Evolutionary conservation across 2,113 vertebrate species (phyloP), one percentile per base, ranked within the genome.

Genomic region (Acrocephalus kingi): DNA sequence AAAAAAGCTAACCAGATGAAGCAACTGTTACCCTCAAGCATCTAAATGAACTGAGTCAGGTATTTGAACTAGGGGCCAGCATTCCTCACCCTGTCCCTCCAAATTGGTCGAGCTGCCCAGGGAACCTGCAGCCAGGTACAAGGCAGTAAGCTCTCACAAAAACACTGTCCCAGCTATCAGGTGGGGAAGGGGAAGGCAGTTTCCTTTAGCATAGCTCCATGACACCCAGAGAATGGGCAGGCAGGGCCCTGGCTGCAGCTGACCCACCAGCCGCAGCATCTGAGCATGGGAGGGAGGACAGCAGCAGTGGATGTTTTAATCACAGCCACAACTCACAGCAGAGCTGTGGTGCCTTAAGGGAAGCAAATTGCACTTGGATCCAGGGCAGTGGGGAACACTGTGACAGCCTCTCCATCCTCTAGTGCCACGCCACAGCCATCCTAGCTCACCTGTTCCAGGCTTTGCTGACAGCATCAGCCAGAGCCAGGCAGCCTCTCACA

Each of bases 1-100:
- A 18, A 51, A 69, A 71, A 67, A 73, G 74, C 52, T 69, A 89
- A 92, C 39, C 72, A 95, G 94, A 97, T 87, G 84, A 96, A 96
- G 76, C 54, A 76, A 96, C 67, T 90, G 90, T 95, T 96, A 94
- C 90, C 92, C 67, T 79, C 90, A 74, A 96, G 75, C 85, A 83
- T 72, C 59, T 77, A 84, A 90, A 91, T 80, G 46, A 93, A 95
- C 93, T 59, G 87, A 93, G 77, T 75, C 74, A 81, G 66, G 62
- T 52, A 4, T 87, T 39, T 81, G 81, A 94, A 84, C 23, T 56
- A 1, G 5, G 52, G 94, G 35, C 20, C 75, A 87, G 45, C 1
- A 2, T 76, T 90, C 64, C 72, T 92, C 48, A 37, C 62, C 52
- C 45, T 46, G 43, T 87, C 46, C 61, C 64, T 93, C 64, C 54